Evolutionary conservation across 2,113 vertebrate genomes (phyloP), one percentile per base, ranked within the genome.

Genomic region (Ameiurus melas): DNA sequence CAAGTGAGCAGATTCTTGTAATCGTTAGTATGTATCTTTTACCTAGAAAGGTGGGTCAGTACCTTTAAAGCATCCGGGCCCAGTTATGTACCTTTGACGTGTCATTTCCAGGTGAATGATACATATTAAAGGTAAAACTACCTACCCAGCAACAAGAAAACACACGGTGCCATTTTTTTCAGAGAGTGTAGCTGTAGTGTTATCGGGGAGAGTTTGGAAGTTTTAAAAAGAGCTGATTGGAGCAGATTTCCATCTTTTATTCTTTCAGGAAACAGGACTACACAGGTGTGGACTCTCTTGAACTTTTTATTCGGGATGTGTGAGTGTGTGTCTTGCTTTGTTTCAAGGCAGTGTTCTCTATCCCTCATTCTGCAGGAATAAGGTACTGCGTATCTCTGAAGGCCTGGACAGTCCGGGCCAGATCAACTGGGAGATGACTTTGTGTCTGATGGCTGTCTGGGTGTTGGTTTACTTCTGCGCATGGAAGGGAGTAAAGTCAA

Each of bases 401-500:
- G 96, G 96, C 8, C 90, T 97, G 86, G 95, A 95, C 0, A 60
- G 94, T 1, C 53, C 92, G 0, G 96, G 96, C 0, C 22, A 57
- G 17, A 91, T 97, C 0, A 95, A 96, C 94, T 96, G 96, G 96
- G 94, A 96, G 91, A 81, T 97, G 47, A 85, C 93, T 51, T 53
- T 96, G 89, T 96, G 96, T 91, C 92, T 97, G 90, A 39, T 96
- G 86, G 94, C 92, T 0, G 95, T 95, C 64, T 97, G 96, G 96
- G 84, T 95, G 2, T 87, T 97, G 91, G 95, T 97, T 78, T 97
- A 97, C 88, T 97, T 97, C 94, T 97, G 96, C 1, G 95, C 96
- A 70, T 97, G 96, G 96, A 97, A 97, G 87, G 96, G 96, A n/a
- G 96, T 97, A 87, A 97, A 96, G 86, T 96, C 95, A 58, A 95